Evolutionary conservation across 2,888 invertebrate genomes (phyloP).

Genomic region (Graphium colonna): DNA sequence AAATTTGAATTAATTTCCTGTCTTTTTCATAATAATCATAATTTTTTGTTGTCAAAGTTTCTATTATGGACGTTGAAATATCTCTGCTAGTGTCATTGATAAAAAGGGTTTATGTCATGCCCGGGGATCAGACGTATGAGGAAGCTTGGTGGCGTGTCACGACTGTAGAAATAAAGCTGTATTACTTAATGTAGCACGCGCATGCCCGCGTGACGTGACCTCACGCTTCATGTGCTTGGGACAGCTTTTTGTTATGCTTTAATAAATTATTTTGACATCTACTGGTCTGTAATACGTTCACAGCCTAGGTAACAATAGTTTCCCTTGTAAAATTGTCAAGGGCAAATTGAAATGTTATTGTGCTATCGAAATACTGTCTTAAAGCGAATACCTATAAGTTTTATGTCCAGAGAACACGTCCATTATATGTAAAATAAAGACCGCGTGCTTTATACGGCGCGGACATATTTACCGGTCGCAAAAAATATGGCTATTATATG

Average conservation of each 20-base stretch:
- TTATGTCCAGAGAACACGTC: too few relatives aligned
- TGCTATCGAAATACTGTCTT: too few relatives aligned
- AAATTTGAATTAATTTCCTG: background rate
- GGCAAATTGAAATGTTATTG: background rate
- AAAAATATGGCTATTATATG: background rate
- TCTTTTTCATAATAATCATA: background rate
- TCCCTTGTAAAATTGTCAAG: conserved; percentile 16
- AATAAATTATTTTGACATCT: conserved; percentile 24
- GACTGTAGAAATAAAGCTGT: conserved; percentile 45
- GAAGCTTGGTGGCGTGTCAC: conserved; percentile 46
- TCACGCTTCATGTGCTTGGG: conserved; percentile 34
- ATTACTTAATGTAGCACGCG: conserved; percentile 42
- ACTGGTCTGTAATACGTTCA: conserved; percentile 2
- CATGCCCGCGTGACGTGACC: conserved; percentile 39
- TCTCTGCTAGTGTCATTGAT: conserved; percentile 38
- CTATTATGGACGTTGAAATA: conserved; percentile 21
- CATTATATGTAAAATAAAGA: too few relatives aligned
- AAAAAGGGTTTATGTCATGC: conserved; percentile 41
- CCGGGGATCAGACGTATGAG: conserved; percentile 39
- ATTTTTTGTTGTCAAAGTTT: conserved; percentile 13
- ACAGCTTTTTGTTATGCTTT: conserved; percentile 26
- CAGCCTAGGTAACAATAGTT: conserved; percentile 4
- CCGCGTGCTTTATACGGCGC: too few relatives aligned
- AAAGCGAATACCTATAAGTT: too few relatives aligned
- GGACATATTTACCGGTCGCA: background rate